Percentiles rank a stretch among this genome's conserved stretches.
These are phyloP conservation scores for Exephanes ischioxanthus DNA, from an alignment of 2,888 invertebrate genomes.

Conservation along the genomic window DNA sequence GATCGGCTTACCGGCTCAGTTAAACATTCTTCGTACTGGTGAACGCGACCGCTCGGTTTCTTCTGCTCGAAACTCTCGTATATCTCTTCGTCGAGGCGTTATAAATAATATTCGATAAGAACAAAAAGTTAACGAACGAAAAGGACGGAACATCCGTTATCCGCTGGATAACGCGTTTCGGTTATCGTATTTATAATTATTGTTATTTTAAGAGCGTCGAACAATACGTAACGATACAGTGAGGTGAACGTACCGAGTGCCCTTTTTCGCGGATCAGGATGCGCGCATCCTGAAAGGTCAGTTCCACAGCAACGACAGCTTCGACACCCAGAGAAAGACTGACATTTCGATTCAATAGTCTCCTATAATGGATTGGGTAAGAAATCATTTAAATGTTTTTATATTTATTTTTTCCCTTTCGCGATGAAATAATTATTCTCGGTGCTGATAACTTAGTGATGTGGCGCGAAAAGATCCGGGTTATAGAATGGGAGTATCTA, in stretches of 20 bases:
- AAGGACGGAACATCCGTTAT: neutral
- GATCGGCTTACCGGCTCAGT: constrained; percentile 44
- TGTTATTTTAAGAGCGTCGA: constrained; percentile 11
- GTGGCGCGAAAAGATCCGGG: too few relatives aligned
- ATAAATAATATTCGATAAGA: neutral
- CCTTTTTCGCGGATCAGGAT: constrained; percentile 61
- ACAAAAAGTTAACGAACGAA: neutral
- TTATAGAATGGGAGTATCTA: too few relatives aligned
- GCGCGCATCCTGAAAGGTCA: constrained; percentile 66
- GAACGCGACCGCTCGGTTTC: constrained; percentile 28
- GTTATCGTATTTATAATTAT: neutral
- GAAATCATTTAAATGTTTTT: constrained; percentile 24
- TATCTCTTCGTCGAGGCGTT: neutral
- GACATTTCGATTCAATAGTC: constrained; percentile 26
- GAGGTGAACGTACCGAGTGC: constrained; percentile 61
- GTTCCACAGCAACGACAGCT: constrained; percentile 15
- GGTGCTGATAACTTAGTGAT: neutral
- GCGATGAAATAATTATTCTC: neutral
- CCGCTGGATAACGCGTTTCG: neutral
- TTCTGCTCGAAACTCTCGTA: neutral
- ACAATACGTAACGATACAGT: constrained; percentile 30
- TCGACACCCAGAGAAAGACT: constrained; percentile 28
- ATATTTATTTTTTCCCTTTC: neutral
- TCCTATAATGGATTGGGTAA: constrained; percentile 70
- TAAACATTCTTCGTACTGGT: constrained; percentile 33